Conservation (phyloP, 2,113 vertebrate genomes). For the Trachemys scripta region DNA sequence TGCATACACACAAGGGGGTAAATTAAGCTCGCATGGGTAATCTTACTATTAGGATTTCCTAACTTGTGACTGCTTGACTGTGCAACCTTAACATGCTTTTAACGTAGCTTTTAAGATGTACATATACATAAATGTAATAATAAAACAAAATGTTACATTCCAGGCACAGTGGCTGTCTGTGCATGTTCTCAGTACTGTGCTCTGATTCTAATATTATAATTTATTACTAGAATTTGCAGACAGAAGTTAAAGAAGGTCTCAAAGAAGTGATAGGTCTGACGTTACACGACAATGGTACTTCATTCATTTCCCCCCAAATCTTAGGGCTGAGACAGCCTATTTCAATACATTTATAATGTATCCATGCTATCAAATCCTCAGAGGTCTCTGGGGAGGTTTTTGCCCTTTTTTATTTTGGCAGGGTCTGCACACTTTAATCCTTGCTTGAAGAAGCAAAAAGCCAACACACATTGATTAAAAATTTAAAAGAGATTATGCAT, state of each 20-base stretch:
- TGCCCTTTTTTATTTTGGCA: neutral
- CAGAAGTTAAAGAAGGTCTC: neutral
- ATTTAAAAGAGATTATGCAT: conserved; percentile 12
- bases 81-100: neutral
- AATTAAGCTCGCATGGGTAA: neutral
- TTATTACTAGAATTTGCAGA: neutral
- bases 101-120: neutral
- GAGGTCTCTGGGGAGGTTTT: neutral
- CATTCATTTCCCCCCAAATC: neutral
- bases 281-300: neutral
- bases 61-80: neutral
- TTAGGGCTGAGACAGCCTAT: neutral
- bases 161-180: neutral
- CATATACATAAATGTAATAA: neutral
- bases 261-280: neutral
- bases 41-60: neutral
- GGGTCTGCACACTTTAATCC: rapidly evolving
- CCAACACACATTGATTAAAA: conserved; percentile 12
- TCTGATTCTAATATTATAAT: neutral
- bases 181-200: neutral
- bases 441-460: neutral
- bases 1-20: neutral
- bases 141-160: neutral
- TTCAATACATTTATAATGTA: neutral
- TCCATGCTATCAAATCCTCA: neutral